A percentile compares a stretch with the other conserved stretches of the same genome.
Evolutionary conservation across 2,113 vertebrate species (phyloP).

Genomic region (Myotis brandtii): DNA sequence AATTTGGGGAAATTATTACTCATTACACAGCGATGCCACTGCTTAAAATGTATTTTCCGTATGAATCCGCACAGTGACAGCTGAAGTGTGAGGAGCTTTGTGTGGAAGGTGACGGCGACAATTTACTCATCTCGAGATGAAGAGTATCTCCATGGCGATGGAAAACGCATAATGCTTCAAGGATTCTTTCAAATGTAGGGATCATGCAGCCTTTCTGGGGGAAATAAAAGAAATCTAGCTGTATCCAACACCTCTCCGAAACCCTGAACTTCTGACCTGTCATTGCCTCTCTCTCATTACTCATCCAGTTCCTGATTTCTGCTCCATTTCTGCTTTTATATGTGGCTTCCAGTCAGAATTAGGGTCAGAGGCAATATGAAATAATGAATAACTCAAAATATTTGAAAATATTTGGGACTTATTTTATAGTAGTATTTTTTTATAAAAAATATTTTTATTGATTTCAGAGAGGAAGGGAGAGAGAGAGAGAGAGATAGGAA

Average conservation of each 20-base stretch:
- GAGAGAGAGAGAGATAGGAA: too few species aligned
- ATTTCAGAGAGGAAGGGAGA: too few species aligned
- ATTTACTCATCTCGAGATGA: conserved; percentile 82
- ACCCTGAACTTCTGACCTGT: conserved; percentile 62
- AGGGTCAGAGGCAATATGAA: not conserved
- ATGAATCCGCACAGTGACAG: conserved; percentile 81
- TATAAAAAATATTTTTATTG: too few species aligned
- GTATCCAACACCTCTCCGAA: conserved; percentile 46
- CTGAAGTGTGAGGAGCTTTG: conserved; percentile 81
- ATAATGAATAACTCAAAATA: not conserved
- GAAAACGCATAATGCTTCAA: conserved; percentile 69
- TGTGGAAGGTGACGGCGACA: conserved; percentile 82
- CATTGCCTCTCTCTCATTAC: conserved; percentile 52
- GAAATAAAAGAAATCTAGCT: conserved; percentile 64
- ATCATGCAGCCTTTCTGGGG: conserved; percentile 58
- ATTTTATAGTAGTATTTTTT: not conserved
- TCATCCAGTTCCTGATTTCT: conserved; percentile 47
- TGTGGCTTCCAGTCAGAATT: not conserved
- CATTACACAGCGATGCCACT: conserved; percentile 81
- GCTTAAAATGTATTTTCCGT: conserved; percentile 82
- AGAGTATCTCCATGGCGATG: conserved; percentile 79
- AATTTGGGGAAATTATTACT: conserved; percentile 85
- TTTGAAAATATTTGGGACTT: not conserved
- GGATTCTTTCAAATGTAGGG: conserved; percentile 67
- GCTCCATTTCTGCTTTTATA: not conserved